Evolutionary conservation across 2,113 vertebrate genomes (phyloP), one percentile per base, ranked within the genome.

Genomic region (Pelusios castaneus): DNA sequence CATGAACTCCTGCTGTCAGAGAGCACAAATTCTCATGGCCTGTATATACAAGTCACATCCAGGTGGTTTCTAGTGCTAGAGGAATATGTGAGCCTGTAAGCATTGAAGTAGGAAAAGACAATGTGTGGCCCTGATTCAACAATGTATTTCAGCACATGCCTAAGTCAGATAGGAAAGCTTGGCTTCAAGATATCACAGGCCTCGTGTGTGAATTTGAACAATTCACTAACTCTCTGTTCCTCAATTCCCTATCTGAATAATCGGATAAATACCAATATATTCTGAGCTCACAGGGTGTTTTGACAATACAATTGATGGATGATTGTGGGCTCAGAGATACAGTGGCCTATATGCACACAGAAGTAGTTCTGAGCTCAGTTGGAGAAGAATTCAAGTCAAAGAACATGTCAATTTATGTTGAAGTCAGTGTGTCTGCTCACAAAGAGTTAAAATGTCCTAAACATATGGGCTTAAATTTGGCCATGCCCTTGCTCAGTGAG

Each of bases 81-180:
- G 22, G 92, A 56, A 12, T 21, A 4, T 45, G 14, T 41, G 14
- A 84, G 5, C 1, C 55, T 2, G 41, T 70, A 43, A 0, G 0
- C 76, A 9, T 0, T 91, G 52, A 93, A 82, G 2, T 25, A 81
- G 76, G 89, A 79, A 0, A 2, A 54, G 5, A 49, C 1, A 70
- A 77, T 25, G 21, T 54, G 5, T 41, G 55, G 25, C 55, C 25
- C 49, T 49, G 49, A 49, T 24, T 56, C 55, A 56, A 56, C 55
- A 14, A 56, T 22, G 25, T 56, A 25, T 24, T 87, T 76, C 63
- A 77, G 45, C 8, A 60, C 55, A 5, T 8, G 41, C 4, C 8
- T 56, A 17, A 1, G 86, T 14, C n/a, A 10, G 60, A 73, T 77
- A 29, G 51, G 88, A 81, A 91, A 11, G 0, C 3, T 87, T 9